Base-by-base conservation (phyloP, 1,140 invertebrate species). In the Apocrypta bakeri region DNA sequence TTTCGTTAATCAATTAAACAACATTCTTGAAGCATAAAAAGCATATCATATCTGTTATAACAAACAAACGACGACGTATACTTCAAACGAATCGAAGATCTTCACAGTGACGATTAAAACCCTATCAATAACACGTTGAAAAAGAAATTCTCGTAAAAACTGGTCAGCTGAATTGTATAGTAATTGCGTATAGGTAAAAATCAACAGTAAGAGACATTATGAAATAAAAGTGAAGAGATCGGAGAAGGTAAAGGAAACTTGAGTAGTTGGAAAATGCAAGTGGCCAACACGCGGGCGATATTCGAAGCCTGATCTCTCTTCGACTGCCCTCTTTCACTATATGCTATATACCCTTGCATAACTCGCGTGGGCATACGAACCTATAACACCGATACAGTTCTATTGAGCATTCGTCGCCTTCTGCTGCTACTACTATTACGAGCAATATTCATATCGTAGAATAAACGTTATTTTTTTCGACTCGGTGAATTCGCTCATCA, bases 181-280 rank as follows among this genome's bases (percentile, higher is more conserved):
- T 56, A 56, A 56, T 56, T 56, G n/a, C 48, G 48, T 56, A 21
- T n/a, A 21, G n/a, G 17, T n/a, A 17, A 56, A 17, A 48, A 21
- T 0, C 1, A 21, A 21, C 12, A 56, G 17, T 21, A 21, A 56
- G 48, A 56, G 0, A n/a, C 40, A 25, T 77, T 80, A 79, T 69
- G 81, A 66, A 81, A 83, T 76, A 84, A 82, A 81, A 84, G 33
- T 37, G 3, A 9, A n/a, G 61, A 40, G 72, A 73, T 63, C 17
- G 74, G 37, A 79, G 33, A 56, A 74, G 72, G 21, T 37, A 31
- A 61, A 61, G 69, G 33, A 74, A 69, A 71, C 64, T 37, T 21
- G 31, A 37, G 68, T 31, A 71, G 25, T 33, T 1, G 31, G 68
- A 7, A 25, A 71, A 71, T 14, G 27, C 33, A 2, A 71, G 68